A percentile compares a stretch with the other conserved stretches of the same genome.
Evolutionary conservation across 2,113 vertebrate genomes (phyloP).

Genomic region (Oncorhynchus tshawytscha): DNA sequence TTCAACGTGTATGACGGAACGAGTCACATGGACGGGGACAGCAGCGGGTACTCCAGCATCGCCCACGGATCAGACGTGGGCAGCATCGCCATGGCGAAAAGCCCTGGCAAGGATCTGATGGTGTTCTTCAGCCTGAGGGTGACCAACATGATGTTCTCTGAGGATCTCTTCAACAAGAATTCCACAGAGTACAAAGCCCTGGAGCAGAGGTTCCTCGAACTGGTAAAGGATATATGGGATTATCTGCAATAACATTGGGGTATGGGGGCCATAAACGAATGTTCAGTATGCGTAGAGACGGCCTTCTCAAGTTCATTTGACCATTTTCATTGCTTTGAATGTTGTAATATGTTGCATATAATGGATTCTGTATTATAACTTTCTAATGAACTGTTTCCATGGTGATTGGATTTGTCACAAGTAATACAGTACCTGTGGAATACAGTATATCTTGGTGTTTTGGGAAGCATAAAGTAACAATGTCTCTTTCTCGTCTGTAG

Average conservation of each 20-base stretch:
- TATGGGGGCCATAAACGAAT: no score
- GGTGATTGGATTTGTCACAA: no score
- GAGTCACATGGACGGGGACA: slow-evolving; percentile 34
- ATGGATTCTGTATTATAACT: no score
- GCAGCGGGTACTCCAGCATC: slow-evolving; percentile 59
- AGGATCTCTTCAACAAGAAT: slow-evolving; percentile 92
- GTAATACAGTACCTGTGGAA: no score
- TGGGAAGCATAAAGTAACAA: neutral
- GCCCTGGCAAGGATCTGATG: slow-evolving; percentile 73
- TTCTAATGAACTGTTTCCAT: no score
- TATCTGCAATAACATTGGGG: neutral
- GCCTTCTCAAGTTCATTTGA: no score
- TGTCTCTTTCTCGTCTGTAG: slow-evolving; percentile 58
- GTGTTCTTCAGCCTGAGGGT: slow-evolving; percentile 97
- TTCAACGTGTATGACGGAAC: slow-evolving; percentile 49
- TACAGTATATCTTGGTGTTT: no score
- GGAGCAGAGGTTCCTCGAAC: slow-evolving; percentile 87
- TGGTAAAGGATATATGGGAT: slow-evolving; percentile 72
- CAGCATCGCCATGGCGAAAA: slow-evolving; percentile 49
- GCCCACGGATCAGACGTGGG: slow-evolving; percentile 51
- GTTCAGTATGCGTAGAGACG: no score
- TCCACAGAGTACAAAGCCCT: slow-evolving; percentile 90
- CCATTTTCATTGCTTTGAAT: no score
- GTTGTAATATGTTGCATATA: no score
- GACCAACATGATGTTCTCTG: slow-evolving; percentile 95